Evolutionary conservation across 2,797 vertebrate genomes (phyloP), one percentile per base, ranked within the genome.

Genomic region (Oophaga sylvatica): DNA sequence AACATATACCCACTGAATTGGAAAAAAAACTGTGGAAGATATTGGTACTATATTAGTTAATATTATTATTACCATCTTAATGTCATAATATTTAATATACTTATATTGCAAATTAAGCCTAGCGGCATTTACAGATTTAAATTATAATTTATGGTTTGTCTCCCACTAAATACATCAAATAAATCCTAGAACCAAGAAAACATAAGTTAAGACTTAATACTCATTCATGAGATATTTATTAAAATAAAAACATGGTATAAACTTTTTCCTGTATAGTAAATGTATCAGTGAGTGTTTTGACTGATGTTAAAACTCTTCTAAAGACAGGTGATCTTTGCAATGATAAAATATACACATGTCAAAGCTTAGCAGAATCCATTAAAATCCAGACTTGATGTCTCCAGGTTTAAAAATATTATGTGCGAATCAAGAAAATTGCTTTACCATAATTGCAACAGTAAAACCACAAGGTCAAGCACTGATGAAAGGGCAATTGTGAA

Each of bases 381-480:
- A 89, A 81, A 89, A 86, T 75, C 60, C 80, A 86, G 62, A 82
- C 79, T 48, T 62, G 59, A 89, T 77, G 87, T 86, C 83, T 86
- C 62, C 84, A 86, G 57, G 82, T 85, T 75, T 77, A 57, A 76
- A 62, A 85, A 81, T 81, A 85, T 84, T 76, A 88, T 26, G 45
- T 63, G 76, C 73, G 31, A 84, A 48, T 80, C 56, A 68, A 78
- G 83, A 57, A 86, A 85, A 89, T 89, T 89, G 79, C 70, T 81
- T 48, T 82, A 35, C 79, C 31, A 77, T 89, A 85, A 86, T 89
- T 89, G 79, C 79, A 70, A 53, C n/a, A 77, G 60, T 78, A 53
- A 82, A 35, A 85, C 62, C 87, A 86, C 62, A 86, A 81, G 76
- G 70, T 86, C 70, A 89, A 89, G 81, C 20, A 78, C 70, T 67